Evolutionary conservation across 2,888 invertebrate species (phyloP), one percentile per base, ranked within the genome.

Genomic region (Dusona sp.): DNA sequence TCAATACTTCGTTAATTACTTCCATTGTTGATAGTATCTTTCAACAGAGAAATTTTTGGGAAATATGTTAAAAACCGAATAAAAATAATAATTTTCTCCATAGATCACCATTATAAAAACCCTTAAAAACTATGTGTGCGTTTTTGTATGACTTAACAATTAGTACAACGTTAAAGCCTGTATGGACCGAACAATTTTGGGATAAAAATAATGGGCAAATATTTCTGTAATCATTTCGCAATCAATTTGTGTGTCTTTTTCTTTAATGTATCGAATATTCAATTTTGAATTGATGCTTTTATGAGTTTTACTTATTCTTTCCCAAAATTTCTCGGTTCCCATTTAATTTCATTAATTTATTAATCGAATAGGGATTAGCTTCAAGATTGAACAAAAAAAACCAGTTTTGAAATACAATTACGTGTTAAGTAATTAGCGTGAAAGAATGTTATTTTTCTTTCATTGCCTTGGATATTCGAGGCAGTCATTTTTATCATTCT

Each of bases 41-140:
- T 45, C 29, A 16, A 42, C 45, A 29, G 33, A 33, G 6, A 29
- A 11, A 6, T 75, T 51, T 75, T 22, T 19, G 29, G 36, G 29
- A 48, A 42, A n/a, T 51, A 19, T 9, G 4, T 38, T 36, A 45
- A 64, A 48, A n/a, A 36, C 4, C 36, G 36, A 57, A 80, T 45
- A 36, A 64, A 61, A 64, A 68, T 51, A 42, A 79, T 61, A 33
- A 86, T 83, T 87, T 83, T 84, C 75, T 80, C 79, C 85, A 88
- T 88, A 90, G 90, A 92, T 90, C 91, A 92, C 90, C 92, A 90
- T 92, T 91, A 91, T 91, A 92, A 91, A 90, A 91, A 92, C 90
- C 88, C 92, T 92, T 92, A 91, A 78, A 79, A 83, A 86, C 91
- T 92, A 92, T 77, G 84, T 90, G 90, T 93, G 93, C 92, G 93